Conservation (phyloP, 2,797 vertebrate genomes). For the Halcyon badia region DNA sequence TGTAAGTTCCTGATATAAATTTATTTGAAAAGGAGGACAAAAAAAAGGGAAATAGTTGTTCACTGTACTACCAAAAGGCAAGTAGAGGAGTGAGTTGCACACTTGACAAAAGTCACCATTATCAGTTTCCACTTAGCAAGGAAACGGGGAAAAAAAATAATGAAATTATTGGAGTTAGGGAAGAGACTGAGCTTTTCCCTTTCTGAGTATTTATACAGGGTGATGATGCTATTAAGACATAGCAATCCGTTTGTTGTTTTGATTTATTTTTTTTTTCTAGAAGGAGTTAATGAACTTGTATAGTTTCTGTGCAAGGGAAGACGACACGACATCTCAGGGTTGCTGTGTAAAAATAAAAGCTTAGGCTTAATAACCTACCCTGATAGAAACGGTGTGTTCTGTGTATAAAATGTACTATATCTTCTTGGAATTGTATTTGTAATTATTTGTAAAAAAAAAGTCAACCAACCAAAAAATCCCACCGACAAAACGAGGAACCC, state of each 20-base stretch:
- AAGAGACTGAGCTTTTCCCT: conserved; percentile 41
- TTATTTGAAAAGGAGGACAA: conserved; percentile 47
- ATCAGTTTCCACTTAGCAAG: conserved; percentile 21
- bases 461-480: conserved; percentile 23
- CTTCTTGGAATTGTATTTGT: conserved; percentile 79
- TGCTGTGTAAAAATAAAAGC: conserved; percentile 74
- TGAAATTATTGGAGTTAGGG: conserved; percentile 22
- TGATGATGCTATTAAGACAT: conserved; percentile 69
- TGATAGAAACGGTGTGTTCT: conserved; percentile 73
- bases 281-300: conserved; percentile 70
- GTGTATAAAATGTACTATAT: conserved; percentile 82
- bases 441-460: conserved; percentile 83
- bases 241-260: conserved; percentile 37
- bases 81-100: conserved; percentile 50
- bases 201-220: conserved; percentile 61
- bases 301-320: conserved; percentile 70
- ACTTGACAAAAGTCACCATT: conserved; percentile 2
- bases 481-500: conserved; percentile 8
- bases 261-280: conserved; percentile 50
- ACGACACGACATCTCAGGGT: conserved; percentile 68
- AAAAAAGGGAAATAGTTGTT: conserved; percentile 35
- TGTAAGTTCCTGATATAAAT: conserved; percentile 40
- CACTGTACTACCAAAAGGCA: conserved; percentile 24
- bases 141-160: background rate
- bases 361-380: conserved; percentile 69